These are phyloP conservation scores for Rafetus swinhoei DNA, from an alignment of 2,113 vertebrate genomes.

Conservation along the genomic window DNA sequence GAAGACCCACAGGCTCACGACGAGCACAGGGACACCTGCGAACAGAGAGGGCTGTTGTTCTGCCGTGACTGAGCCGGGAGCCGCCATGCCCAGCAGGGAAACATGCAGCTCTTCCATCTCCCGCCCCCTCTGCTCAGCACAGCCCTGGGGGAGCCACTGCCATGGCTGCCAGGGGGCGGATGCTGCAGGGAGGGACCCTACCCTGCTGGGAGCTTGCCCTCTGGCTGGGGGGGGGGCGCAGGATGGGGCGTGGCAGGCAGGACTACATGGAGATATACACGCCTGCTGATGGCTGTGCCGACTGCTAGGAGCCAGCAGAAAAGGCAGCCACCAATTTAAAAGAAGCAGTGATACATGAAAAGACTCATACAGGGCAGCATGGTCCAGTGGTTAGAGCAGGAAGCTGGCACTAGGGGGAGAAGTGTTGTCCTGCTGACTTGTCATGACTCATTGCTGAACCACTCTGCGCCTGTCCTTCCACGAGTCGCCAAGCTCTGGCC, in stretches of 20 bases:
- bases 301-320: not conserved
- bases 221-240: not conserved
- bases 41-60: slow-evolving; percentile 10
- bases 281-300: not conserved
- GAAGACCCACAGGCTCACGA: slow-evolving; percentile 67
- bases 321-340: accelerated
- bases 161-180: not conserved
- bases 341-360: not conserved
- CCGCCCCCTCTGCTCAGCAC: not conserved
- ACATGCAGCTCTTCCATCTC: not conserved
- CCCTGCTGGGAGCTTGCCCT: not conserved
- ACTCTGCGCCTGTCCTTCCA: not conserved
- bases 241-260: not conserved
- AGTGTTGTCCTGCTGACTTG: not conserved
- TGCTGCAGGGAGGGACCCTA: not conserved
- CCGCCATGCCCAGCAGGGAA: not conserved
- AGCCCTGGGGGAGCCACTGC: not conserved
- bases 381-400: not conserved
- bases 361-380: not conserved
- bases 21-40: slow-evolving; percentile 72
- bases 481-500: not conserved
- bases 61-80: not conserved
- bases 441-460: not conserved
- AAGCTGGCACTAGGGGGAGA: not conserved
- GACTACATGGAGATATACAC: not conserved